Evolutionary conservation across 2,797 vertebrate species (phyloP).

Genomic region (Schizopygopsis pylzovi): DNA sequence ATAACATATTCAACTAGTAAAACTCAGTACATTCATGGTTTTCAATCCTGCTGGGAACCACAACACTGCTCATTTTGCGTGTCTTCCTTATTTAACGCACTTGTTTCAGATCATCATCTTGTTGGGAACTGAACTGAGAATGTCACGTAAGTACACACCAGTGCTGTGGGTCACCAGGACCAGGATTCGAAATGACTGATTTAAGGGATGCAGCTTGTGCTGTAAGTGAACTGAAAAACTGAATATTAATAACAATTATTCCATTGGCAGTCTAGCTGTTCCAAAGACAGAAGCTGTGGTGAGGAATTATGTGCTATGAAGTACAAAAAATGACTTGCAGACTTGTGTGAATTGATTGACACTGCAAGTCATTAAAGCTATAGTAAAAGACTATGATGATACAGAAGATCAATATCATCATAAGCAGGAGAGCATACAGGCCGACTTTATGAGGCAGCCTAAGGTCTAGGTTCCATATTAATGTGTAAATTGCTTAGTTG

Average conservation of each 20-base stretch:
- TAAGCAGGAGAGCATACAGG: neutral
- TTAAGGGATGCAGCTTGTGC: neutral
- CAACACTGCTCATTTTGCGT: neutral
- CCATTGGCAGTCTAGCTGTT: neutral
- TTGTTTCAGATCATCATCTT: neutral
- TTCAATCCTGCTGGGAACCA: neutral
- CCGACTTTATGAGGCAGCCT: neutral
- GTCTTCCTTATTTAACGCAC: neutral
- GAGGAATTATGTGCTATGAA: neutral
- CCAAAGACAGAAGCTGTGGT: slow-evolving; percentile 2
- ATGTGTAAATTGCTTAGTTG: neutral
- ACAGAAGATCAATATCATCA: neutral
- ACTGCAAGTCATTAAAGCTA: slow-evolving; percentile 5
- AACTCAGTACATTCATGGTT: neutral
- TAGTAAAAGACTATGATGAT: neutral
- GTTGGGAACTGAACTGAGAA: neutral
- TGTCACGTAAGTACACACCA: neutral
- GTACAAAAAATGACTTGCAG: neutral
- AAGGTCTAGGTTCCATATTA: neutral
- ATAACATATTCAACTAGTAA: neutral
- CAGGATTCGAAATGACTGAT: neutral
- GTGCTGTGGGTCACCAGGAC: neutral
- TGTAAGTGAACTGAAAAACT: neutral
- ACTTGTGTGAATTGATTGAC: neutral
- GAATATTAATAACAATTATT: neutral